Conservation (phyloP, 2,113 vertebrate genomes). For the Aix galericulata region DNA sequence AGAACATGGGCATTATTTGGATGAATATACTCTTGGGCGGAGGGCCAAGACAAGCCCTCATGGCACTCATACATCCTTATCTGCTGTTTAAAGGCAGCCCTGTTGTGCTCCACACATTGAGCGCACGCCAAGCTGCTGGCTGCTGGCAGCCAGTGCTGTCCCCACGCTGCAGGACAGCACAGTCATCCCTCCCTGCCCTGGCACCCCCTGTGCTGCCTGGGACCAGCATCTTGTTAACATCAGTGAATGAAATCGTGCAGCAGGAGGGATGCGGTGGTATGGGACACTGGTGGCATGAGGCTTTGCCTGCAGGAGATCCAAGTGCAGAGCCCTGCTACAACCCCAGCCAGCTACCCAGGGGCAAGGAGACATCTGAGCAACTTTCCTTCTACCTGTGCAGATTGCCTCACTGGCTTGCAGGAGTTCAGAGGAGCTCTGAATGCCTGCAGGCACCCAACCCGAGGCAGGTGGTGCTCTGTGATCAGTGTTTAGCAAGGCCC, state of each 20-base stretch:
- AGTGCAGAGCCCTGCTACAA: neutral
- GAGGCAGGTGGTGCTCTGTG: neutral
- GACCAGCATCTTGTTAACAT: neutral
- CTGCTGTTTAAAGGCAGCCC: neutral
- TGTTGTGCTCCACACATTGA: neutral
- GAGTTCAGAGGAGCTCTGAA: neutral
- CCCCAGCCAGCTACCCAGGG: neutral
- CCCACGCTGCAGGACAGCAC: neutral
- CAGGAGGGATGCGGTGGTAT: neutral
- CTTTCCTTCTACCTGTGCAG: neutral
- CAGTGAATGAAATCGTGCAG: neutral
- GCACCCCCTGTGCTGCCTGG: rapidly evolving
- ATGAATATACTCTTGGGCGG: neutral
- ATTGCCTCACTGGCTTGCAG: neutral
- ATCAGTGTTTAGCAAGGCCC: neutral
- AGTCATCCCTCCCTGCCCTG: neutral
- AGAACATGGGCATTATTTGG: neutral
- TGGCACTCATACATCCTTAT: neutral
- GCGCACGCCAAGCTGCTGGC: neutral
- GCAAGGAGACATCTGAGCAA: neutral
- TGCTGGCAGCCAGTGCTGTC: neutral
- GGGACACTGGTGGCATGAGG: neutral
- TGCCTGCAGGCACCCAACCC: neutral
- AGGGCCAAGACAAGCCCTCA: neutral
- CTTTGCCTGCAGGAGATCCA: neutral